These are phyloP conservation scores for Upupa epops DNA, from an alignment of 2,113 vertebrate genomes.

Conservation along the genomic window DNA sequence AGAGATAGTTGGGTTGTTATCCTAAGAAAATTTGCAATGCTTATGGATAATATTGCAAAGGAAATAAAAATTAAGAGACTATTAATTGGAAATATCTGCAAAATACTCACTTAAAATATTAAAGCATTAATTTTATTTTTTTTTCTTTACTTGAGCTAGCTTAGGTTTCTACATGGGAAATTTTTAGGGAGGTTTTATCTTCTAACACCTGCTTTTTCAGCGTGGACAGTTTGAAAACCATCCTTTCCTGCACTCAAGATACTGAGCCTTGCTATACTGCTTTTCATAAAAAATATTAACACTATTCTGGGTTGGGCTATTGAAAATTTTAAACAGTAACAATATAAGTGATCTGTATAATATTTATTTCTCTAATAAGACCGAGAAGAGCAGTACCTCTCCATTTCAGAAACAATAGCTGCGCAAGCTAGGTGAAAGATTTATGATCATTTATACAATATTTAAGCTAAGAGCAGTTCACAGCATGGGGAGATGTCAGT, in stretches of 20 bases:
- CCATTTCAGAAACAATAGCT: constrained; percentile 27
- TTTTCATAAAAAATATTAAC: constrained; percentile 1
- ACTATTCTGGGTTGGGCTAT: constrained; percentile 4
- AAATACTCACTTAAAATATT: not conserved
- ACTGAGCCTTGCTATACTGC: not conserved
- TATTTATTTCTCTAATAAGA: constrained; percentile 3
- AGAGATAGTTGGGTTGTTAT: not conserved
- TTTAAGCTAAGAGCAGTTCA: constrained; percentile 38
- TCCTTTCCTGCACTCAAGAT: not conserved
- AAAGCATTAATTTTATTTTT: too few species aligned
- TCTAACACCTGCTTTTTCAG: not conserved
- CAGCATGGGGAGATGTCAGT: constrained; percentile 14
- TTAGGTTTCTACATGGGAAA: not conserved
- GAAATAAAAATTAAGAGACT: not conserved
- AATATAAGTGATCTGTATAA: not conserved
- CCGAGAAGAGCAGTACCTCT: not conserved
- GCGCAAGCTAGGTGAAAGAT: constrained; percentile 35
- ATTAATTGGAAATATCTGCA: not conserved
- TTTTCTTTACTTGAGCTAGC: not conserved
- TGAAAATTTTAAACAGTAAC: constrained; percentile 36
- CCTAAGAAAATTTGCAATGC: not conserved
- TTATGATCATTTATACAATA: constrained; percentile 64
- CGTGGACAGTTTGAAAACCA: not conserved
- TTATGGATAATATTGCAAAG: not conserved
- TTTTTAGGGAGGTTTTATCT: not conserved